Evolutionary conservation across 2,888 invertebrate genomes (phyloP).

Genomic region (Augochlorella aurata): DNA sequence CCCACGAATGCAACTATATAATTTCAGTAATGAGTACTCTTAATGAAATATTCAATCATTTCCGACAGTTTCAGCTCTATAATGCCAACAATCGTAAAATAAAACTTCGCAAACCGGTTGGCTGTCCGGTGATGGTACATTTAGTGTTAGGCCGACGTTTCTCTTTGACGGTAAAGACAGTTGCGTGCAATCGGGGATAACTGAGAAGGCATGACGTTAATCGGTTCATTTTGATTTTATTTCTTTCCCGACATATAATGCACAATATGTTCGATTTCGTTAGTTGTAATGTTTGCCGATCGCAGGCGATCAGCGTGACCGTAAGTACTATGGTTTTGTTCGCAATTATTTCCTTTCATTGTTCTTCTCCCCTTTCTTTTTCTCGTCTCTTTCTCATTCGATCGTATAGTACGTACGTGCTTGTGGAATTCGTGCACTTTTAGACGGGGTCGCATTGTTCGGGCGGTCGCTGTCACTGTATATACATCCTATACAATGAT

Average conservation of each 20-base stretch:
- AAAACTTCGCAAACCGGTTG: no score
- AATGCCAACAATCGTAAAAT: no score
- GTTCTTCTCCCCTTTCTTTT: background rate
- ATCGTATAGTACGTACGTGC: conserved; percentile 63
- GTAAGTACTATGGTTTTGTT: conserved; percentile 56
- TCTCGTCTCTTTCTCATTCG: conserved; percentile 18
- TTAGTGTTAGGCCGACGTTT: background rate
- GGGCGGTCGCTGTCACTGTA: conserved; percentile 51
- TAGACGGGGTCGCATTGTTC: conserved; percentile 61
- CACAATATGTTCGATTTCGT: conserved; percentile 70
- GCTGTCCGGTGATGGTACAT: no score
- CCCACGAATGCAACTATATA: no score
- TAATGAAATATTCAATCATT: no score
- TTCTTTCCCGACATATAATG: conserved; percentile 73
- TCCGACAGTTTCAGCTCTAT: no score
- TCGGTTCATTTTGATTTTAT: conserved; percentile 77
- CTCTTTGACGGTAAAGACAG: background rate
- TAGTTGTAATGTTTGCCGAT: conserved; percentile 58
- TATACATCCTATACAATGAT: conserved; percentile 47
- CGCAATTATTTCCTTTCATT: conserved; percentile 20
- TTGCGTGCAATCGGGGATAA: background rate
- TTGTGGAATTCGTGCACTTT: conserved; percentile 55
- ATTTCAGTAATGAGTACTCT: no score
- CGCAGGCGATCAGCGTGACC: conserved; percentile 53
- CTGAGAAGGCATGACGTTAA: conserved; percentile 36